Evolutionary conservation across 1,140 invertebrate species (phyloP).

Genomic region (Ooceraea biroi): DNA sequence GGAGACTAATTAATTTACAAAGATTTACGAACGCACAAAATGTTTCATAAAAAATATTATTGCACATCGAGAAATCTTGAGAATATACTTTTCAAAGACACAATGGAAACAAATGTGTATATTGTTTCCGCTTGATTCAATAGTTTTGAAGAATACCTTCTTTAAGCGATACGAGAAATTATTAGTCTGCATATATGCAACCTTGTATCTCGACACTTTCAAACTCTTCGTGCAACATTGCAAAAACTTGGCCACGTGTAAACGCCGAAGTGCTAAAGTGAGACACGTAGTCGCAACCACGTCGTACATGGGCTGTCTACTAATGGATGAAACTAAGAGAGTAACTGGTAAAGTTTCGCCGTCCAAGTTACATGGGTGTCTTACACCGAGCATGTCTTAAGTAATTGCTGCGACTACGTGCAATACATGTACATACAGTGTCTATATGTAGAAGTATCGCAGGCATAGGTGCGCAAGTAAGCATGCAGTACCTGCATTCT

Average conservation of each 20-base stretch:
- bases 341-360: constrained; percentile 51
- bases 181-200: constrained; percentile 23
- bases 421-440: neutral
- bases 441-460: neutral
- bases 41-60: too few species aligned
- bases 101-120: too few species aligned
- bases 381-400: constrained; percentile 58
- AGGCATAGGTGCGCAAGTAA: constrained; percentile 20
- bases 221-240: constrained; percentile 29
- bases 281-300: constrained; percentile 29
- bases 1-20: too few species aligned
- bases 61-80: too few species aligned
- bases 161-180: constrained; percentile 3
- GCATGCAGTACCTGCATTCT: neutral
- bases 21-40: too few species aligned
- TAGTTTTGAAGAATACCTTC: neutral
- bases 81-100: too few species aligned
- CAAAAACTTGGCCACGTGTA: constrained; percentile 26
- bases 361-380: constrained; percentile 57
- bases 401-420: constrained; percentile 59
- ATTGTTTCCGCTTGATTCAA: too few species aligned
- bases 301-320: constrained; percentile 33
- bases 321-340: constrained; percentile 62
- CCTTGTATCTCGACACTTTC: constrained; percentile 1
- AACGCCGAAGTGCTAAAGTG: constrained; percentile 9